phyloP scores from a whole-genome alignment of 2,888 invertebrate genomes.

The Latrodectus elegans region DNA sequence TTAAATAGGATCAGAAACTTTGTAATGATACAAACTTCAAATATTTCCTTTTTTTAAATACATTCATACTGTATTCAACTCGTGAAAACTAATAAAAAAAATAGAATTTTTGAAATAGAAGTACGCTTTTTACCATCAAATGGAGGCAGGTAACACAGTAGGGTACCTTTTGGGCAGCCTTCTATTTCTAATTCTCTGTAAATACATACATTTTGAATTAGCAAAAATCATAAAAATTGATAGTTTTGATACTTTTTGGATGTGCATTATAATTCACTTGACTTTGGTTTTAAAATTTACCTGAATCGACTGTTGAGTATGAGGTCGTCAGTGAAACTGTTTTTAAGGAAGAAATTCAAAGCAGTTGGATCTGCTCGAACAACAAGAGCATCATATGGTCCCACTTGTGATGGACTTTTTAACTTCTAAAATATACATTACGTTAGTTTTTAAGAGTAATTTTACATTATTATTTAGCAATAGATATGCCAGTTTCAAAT shows the following conservation, averaged over 20 bases:
- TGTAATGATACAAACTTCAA: no score
- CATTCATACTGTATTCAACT: no score
- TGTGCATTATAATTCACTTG: no score
- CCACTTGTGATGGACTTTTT: constrained; percentile 74
- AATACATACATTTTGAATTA: constrained; percentile 32
- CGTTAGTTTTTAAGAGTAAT: no score
- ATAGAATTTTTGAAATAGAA: background rate
- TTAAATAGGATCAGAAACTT: no score
- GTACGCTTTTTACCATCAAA: constrained; percentile 73
- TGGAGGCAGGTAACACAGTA: constrained; percentile 75
- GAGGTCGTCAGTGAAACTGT: constrained; percentile 75
- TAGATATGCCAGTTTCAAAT: no score
- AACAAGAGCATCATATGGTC: constrained; percentile 75
- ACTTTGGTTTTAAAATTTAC: constrained; percentile 70
- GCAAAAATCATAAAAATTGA: background rate
- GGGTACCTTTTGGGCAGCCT: constrained; percentile 69
- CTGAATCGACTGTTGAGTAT: constrained; percentile 75
- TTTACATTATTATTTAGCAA: no score
- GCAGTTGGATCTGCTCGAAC: constrained; percentile 76
- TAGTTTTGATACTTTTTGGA: background rate
- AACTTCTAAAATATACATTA: constrained; percentile 73
- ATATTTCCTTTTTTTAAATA: no score
- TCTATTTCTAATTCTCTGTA: constrained; percentile 65
- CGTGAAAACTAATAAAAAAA: background rate
- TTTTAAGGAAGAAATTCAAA: constrained; percentile 75